These are phyloP conservation scores for Ips typographus DNA, from an alignment of 1,140 invertebrate genomes.

Conservation along the genomic window DNA sequence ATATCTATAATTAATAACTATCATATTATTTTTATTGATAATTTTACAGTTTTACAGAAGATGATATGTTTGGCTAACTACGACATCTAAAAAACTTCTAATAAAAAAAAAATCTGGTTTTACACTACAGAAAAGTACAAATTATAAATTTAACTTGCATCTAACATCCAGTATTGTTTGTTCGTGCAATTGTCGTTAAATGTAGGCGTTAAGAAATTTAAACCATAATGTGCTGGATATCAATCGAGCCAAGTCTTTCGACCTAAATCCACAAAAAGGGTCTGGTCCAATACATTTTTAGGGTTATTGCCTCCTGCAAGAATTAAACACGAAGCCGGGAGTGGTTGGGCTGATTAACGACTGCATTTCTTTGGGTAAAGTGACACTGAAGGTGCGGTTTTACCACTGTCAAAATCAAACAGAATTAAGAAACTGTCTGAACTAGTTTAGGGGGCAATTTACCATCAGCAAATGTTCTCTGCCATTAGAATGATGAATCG, in stretches of 20 bases:
- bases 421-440: slow-evolving; percentile 23
- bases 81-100: too few relatives aligned
- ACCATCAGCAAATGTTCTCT: neutral
- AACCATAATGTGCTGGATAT: too few relatives aligned
- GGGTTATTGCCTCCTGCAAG: slow-evolving; percentile 29
- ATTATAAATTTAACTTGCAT: too few relatives aligned
- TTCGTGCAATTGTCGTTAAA: too few relatives aligned
- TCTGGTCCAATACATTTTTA: slow-evolving; percentile 15
- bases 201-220: too few relatives aligned
- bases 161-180: too few relatives aligned
- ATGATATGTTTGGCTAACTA: too few relatives aligned
- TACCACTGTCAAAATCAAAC: slow-evolving; percentile 18
- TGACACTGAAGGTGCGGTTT: slow-evolving; percentile 27
- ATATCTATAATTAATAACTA: too few relatives aligned
- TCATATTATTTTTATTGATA: too few relatives aligned
- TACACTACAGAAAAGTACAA: too few relatives aligned
- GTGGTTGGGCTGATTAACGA: slow-evolving; percentile 22
- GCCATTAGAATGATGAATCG: neutral
- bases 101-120: too few relatives aligned
- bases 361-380: slow-evolving; percentile 28
- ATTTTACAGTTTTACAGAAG: too few relatives aligned
- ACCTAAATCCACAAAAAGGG: slow-evolving; percentile 1
- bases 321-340: slow-evolving; percentile 19
- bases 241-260: neutral
- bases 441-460: slow-evolving; percentile 2